A percentile compares a stretch with the other conserved stretches of the same genome.
phyloP scores from a whole-genome alignment of 2,113 vertebrate species.

The Chaetodon auriga region DNA sequence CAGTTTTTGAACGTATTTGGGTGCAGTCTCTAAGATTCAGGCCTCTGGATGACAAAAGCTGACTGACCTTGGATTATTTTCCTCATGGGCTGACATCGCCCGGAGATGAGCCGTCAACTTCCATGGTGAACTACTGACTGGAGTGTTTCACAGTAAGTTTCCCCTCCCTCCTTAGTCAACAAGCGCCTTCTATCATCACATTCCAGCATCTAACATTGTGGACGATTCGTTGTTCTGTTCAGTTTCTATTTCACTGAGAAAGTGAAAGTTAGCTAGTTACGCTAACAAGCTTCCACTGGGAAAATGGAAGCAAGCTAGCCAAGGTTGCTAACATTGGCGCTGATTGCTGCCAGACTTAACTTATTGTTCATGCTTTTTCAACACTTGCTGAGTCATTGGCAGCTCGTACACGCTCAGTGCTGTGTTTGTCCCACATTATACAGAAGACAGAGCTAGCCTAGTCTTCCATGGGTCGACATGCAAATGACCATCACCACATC shows the following conservation, averaged over 20 bases:
- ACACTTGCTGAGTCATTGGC: not conserved
- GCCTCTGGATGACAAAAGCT: not conserved
- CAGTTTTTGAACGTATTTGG: not conserved
- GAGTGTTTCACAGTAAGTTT: not conserved
- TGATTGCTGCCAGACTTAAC: not conserved
- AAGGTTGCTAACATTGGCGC: not conserved
- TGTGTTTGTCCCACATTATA: not conserved
- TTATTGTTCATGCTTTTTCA: not conserved
- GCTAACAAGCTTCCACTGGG: too few species aligned
- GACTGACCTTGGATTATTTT: not conserved
- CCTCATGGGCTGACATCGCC: not conserved
- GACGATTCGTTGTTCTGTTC: not conserved
- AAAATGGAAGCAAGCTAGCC: not conserved
- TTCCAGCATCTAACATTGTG: not conserved
- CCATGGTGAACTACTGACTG: not conserved
- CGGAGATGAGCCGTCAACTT: not conserved
- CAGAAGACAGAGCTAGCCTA: too few species aligned
- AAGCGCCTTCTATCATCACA: not conserved
- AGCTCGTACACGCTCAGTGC: not conserved
- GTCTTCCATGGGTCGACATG: not conserved
- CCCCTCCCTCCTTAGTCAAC: too few species aligned
- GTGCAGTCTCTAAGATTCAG: not conserved
- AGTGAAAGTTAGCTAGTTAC: too few species aligned
- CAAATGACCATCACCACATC: not conserved
- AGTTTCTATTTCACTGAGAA: not conserved